Conservation (phyloP, 2,888 invertebrate genomes). For the Diadegma fenestrale region DNA sequence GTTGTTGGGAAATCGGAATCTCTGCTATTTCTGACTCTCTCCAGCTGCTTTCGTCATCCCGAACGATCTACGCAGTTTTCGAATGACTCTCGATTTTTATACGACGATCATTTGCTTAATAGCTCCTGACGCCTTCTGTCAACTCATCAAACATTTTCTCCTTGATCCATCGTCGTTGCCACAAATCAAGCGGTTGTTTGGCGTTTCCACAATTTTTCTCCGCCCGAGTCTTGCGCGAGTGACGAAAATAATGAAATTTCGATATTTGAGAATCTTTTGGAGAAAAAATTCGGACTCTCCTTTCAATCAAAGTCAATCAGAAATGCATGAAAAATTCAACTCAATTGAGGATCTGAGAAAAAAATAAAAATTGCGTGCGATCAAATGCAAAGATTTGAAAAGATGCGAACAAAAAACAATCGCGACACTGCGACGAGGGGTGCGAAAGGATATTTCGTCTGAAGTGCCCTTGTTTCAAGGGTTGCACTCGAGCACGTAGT, state of each 20-base stretch:
- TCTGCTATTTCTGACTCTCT: neutral
- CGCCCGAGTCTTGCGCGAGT: neutral
- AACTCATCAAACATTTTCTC: constrained; percentile 5
- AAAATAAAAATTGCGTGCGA: neutral
- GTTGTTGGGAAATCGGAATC: constrained; percentile 11
- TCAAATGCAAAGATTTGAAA: constrained; percentile 3
- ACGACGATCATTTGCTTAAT: constrained; percentile 1
- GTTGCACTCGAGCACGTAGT: constrained; percentile 57
- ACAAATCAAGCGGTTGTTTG: neutral
- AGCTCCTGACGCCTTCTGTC: neutral
- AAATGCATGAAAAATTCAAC: too few species aligned
- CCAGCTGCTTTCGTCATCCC: constrained; percentile 15
- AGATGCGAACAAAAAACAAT: constrained; percentile 36
- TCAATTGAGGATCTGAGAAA: too few species aligned
- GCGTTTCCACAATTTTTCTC: neutral
- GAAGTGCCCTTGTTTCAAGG: constrained; percentile 52
- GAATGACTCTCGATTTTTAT: constrained; percentile 7
- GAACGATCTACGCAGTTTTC: neutral
- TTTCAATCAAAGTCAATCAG: too few species aligned
- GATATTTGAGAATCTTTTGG: neutral
- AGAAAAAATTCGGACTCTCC: neutral
- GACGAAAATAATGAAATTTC: neutral
- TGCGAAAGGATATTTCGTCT: constrained; percentile 39
- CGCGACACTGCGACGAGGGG: constrained; percentile 23
- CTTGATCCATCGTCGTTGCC: neutral